These are phyloP conservation scores for Dasyprocta punctata DNA, from an alignment of 2,113 vertebrate genomes.

Conservation along the genomic window DNA sequence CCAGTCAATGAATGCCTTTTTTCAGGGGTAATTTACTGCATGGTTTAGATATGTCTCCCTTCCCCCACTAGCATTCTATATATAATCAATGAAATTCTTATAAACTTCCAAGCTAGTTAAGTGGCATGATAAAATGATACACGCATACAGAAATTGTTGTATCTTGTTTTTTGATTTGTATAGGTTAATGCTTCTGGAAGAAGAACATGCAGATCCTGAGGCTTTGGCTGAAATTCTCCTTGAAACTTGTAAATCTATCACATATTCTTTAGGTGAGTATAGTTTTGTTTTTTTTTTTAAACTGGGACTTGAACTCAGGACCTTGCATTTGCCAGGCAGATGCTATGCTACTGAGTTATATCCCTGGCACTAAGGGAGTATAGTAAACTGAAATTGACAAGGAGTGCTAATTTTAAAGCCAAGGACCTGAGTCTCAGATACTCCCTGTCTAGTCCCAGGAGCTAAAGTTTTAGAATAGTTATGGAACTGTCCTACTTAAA, in stretches of 20 bases:
- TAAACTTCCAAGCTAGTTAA: not conserved
- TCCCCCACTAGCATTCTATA: not conserved
- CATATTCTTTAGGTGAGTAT: conserved; percentile 92
- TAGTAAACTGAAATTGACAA: not conserved
- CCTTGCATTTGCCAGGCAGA: too few species aligned
- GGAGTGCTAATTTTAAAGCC: conserved; percentile 10
- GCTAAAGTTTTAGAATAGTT: not conserved
- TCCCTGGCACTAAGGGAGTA: too few species aligned
- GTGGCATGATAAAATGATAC: not conserved
- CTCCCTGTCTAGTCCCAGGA: not conserved
- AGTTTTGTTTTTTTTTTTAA: too few species aligned
- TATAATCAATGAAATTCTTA: not conserved
- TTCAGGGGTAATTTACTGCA: conserved; percentile 89
- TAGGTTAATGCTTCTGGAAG: conserved; percentile 94
- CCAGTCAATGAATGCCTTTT: conserved; percentile 95
- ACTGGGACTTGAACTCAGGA: too few species aligned
- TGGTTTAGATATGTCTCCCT: not conserved
- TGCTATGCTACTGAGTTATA: too few species aligned
- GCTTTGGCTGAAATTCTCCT: conserved; percentile 92
- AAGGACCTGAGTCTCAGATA: not conserved
- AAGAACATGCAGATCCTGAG: conserved; percentile 88
- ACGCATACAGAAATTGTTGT: not conserved
- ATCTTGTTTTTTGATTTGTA: conserved; percentile 59
- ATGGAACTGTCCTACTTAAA: not conserved
- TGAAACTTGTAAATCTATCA: conserved; percentile 94